Base-by-base conservation (phyloP, 2,888 invertebrate species). In the Therioaphis trifolii region DNA sequence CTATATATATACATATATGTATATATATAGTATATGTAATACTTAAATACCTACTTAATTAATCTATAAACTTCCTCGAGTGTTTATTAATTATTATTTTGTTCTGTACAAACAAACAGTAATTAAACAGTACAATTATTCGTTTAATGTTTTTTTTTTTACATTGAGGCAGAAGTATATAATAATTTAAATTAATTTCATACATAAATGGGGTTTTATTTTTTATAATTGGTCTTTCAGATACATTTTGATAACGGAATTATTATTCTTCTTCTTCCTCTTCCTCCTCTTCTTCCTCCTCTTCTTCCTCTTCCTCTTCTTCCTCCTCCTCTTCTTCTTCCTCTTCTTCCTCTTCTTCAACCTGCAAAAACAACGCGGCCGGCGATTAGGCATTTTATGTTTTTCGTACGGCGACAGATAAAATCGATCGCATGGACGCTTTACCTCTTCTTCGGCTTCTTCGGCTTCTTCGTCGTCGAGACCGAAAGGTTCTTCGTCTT, bases 391-490 rank as follows among this genome's bases (percentile, higher is more conserved):
- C 7, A 1, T 77, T 66, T 35, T 29, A 49, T 35, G 7, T 35
- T 5, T 35, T 35, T 29, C 18, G 14, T 15, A 55, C 24, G 18
- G 27, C 55, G 29, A 9, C 9, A 21, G 4, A 27, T 7, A 35
- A 52, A 14, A 55, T 9, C 1, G 27, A 46, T 15, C n/a, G n/a
- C 4, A 76, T 9, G 24, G 63, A 18, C 9, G 63, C 15, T 21
- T 9, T 74, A 40, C 43, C 40, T 72, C 43, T 93, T 75, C 93
- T 94, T 85, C 93, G 86, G 92, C 95, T 87, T 93, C 95, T 85
- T 92, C 94, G 86, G 93, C 94, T 86, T 93, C 94, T 86, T 92
- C 93, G 86, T 94, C 94, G 76, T 92, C 92, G 86, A 92, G 93
- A 87, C 90, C 91, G 74, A 90, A 88, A 86, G 91, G 92, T 87